A percentile compares a stretch with the other conserved stretches of the same genome.
Evolutionary conservation across 2,797 vertebrate genomes (phyloP).

Genomic region (Cryptoprocta ferox): DNA sequence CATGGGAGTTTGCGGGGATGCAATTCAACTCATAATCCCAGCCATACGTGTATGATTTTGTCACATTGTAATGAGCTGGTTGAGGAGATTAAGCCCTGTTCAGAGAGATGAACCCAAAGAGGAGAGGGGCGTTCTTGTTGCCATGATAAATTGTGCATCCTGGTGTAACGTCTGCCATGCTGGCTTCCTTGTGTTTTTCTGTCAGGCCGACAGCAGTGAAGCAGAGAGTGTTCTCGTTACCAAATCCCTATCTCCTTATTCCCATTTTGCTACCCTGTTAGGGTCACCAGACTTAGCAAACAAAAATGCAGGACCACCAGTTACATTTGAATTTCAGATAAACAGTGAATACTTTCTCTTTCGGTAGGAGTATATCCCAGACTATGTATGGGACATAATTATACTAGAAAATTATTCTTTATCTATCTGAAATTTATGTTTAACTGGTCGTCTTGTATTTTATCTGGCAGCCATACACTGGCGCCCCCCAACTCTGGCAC

Average conservation of each 20-base stretch:
- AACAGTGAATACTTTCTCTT: not conserved
- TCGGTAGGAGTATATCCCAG: not conserved
- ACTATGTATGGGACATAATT: not conserved
- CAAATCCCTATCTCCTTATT: not conserved
- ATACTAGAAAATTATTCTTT: slow-evolving; percentile 12
- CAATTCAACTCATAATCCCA: not conserved
- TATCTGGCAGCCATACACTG: not conserved
- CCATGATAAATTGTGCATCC: not conserved
- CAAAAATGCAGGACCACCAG: not conserved
- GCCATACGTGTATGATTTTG: not conserved
- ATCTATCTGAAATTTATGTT: slow-evolving; percentile 44
- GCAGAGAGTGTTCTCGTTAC: not conserved
- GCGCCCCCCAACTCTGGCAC: not conserved
- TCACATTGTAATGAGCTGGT: not conserved
- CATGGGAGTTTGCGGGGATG: not conserved
- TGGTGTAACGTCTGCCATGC: rapidly evolving
- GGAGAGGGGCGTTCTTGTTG: too few relatives aligned
- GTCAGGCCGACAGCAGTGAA: not conserved
- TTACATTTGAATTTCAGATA: slow-evolving; percentile 40
- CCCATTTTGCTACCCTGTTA: not conserved
- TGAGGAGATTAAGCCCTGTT: not conserved
- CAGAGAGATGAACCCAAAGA: not conserved
- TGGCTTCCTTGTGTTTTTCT: not conserved
- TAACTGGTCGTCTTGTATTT: not conserved
- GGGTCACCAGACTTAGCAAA: not conserved